Evolutionary conservation across 2,113 vertebrate genomes (phyloP).

Genomic region (Brachypteracias leptosomus): DNA sequence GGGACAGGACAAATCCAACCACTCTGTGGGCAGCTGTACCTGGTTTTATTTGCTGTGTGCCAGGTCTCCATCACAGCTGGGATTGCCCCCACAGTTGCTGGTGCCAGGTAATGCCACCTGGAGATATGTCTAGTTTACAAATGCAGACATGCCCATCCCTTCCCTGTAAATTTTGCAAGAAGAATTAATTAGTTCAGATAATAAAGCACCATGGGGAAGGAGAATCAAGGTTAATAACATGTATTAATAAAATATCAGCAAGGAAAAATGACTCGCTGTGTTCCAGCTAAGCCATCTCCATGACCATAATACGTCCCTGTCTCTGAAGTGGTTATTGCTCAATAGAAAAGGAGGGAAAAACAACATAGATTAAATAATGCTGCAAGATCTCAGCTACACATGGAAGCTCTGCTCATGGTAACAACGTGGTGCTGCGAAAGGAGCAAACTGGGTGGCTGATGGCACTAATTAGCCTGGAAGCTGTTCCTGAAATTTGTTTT

Average conservation of each 20-base stretch:
- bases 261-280: constrained; percentile 28
- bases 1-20: not conserved
- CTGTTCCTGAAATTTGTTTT: not conserved
- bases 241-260: constrained; percentile 61
- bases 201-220: constrained; percentile 45
- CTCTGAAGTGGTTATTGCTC: not conserved
- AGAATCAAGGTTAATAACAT: constrained; percentile 60
- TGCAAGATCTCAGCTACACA: not conserved
- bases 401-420: not conserved
- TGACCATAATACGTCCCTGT: not conserved
- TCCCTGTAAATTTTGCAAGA: not conserved
- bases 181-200: constrained; percentile 54
- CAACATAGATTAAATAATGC: not conserved
- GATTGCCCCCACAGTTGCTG: not conserved
- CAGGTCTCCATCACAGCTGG: not conserved
- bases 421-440: not conserved
- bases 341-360: constrained; percentile 14
- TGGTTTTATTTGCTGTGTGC: not conserved
- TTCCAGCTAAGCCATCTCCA: constrained; percentile 43
- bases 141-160: not conserved
- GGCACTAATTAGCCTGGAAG: not conserved
- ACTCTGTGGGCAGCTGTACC: rapidly evolving
- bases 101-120: not conserved
- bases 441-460: not conserved
- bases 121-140: not conserved